Conservation (phyloP, 2,888 invertebrate species). For the Neoscelio sp. region DNA sequence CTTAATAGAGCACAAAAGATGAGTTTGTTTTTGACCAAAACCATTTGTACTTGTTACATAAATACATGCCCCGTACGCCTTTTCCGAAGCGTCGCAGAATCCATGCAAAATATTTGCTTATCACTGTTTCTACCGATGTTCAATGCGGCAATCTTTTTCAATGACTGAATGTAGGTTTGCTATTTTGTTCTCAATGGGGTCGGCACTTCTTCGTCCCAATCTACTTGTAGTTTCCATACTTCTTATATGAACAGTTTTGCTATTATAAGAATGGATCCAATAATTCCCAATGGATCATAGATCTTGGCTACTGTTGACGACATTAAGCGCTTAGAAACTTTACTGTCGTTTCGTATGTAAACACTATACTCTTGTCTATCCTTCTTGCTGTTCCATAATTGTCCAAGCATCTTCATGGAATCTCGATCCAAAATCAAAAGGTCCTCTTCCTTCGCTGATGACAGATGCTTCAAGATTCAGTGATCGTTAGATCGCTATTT, state of each 20-base stretch:
- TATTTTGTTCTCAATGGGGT: not conserved
- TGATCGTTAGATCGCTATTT: conserved; percentile 50
- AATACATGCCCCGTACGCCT: conserved; percentile 69
- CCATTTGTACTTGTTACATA: conserved; percentile 37
- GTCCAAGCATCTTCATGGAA: conserved; percentile 48
- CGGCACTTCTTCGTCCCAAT: conserved; percentile 46
- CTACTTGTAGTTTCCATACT: conserved; percentile 25
- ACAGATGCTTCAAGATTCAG: not conserved
- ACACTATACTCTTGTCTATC: conserved; percentile 49
- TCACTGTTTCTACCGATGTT: not conserved
- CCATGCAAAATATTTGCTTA: conserved; percentile 52
- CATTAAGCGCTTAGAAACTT: conserved; percentile 32
- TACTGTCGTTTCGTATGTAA: not conserved
- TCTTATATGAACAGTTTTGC: conserved; percentile 60
- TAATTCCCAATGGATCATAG: conserved; percentile 59
- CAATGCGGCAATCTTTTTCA: not conserved
- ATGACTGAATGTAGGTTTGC: conserved; percentile 4
- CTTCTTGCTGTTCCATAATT: conserved; percentile 55
- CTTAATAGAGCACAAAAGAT: conserved; percentile 56
- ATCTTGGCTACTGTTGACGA: conserved; percentile 60
- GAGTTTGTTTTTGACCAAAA: not conserved
- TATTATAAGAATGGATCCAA: conserved; percentile 54
- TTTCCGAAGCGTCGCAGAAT: conserved; percentile 69
- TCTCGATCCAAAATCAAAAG: conserved; percentile 39
- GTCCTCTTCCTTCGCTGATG: conserved; percentile 6